phyloP scores from a whole-genome alignment of 2,888 invertebrate genomes.

The Abrostola tripartita region DNA sequence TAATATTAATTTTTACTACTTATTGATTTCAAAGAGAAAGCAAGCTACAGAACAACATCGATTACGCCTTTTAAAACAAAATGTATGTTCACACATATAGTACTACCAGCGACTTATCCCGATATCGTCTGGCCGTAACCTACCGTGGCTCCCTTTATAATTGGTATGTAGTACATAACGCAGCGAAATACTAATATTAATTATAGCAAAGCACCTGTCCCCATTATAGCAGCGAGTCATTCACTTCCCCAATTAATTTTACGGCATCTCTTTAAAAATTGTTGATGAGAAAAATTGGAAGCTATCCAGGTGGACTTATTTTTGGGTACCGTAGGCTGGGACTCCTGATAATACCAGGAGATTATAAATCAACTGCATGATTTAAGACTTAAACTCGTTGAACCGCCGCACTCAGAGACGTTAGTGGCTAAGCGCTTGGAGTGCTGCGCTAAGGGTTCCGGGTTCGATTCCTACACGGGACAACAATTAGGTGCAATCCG shows the following conservation, averaged over 20 bases:
- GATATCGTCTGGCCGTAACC: background rate
- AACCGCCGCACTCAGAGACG: no score
- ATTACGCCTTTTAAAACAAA: no score
- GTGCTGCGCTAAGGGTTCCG: no score
- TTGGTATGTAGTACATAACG: conserved; percentile 15
- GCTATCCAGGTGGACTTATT: conserved; percentile 56
- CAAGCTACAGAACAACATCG: no score
- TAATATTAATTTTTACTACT: no score
- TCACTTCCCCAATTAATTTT: conserved; percentile 69
- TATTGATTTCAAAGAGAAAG: no score
- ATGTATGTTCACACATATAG: background rate
- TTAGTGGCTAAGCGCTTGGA: no score
- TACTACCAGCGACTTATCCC: background rate
- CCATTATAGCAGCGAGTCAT: conserved; percentile 66
- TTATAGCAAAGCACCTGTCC: conserved; percentile 61
- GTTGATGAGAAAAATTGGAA: conserved; percentile 68
- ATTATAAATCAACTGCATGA: no score
- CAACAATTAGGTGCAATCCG: no score
- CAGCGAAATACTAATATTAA: conserved; percentile 59
- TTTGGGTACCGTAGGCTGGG: conserved; percentile 31
- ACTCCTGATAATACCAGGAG: background rate
- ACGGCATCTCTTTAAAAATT: conserved; percentile 65
- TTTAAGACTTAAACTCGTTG: no score
- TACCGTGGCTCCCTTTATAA: background rate
- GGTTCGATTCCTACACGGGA: no score